Evolutionary conservation across 2,888 invertebrate genomes (phyloP), one percentile per base, ranked within the genome.

Genomic region (Drosophila histrio): DNA sequence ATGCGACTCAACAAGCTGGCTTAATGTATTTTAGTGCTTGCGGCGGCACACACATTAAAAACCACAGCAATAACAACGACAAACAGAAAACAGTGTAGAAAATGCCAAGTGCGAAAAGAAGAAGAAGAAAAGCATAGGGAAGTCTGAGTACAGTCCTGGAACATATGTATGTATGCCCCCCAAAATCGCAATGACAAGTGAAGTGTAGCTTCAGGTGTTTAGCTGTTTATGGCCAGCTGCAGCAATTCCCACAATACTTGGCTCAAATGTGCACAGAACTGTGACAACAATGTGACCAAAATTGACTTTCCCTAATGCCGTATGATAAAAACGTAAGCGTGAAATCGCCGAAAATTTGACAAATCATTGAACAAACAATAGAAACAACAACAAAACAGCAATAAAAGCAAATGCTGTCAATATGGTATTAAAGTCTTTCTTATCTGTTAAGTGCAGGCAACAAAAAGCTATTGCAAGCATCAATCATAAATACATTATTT

Each of bases 11-110:
- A 62, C 65, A 74, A 75, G 64, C 52, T 72, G 84, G 72, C 79
- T 78, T 88, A 88, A 86, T 86, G 88, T 79, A 68, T 72, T 84
- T 81, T 63, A 69, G 32, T 56, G 87, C 88, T 71, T 58, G 50
- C 38, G 88, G 85, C 81, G 88, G 85, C 81, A 21, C 47, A 62
- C 44, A 58, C 78, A 63, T 62, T 62, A 53, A 62, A 65, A 64
- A 60, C 60, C 60, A 50, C 64, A 57, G 8, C 9, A 38, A 49
- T 9, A 64, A 30, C n/a, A 26, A 28, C 6, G 11, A 17, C 8
- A 28, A 21, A 47, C 15, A 36, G n/a, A 32, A n/a, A 9, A 36
- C 56, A 61, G 13, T 60, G 38, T 22, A 9, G 3, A 22, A 68
- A 53, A 54, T 36, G 26, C 32, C 41, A 11, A 41, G 17, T 7